Conservation (phyloP, 2,113 vertebrate genomes). For the Nestor notabilis region DNA sequence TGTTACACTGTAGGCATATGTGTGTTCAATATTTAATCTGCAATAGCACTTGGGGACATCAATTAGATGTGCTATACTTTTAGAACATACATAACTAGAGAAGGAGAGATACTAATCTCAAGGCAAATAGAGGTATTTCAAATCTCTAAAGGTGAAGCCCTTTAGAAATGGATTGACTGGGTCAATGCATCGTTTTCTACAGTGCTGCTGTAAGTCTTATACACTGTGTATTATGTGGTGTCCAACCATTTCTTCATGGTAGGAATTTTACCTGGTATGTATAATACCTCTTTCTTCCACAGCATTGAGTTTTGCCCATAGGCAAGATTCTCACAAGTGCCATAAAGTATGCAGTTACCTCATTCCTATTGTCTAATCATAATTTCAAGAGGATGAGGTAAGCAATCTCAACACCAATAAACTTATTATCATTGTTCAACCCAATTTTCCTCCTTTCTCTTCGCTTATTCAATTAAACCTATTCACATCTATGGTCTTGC, state of each 20-base stretch:
- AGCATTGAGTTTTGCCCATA: not conserved
- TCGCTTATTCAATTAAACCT: not conserved
- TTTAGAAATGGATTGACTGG: not conserved
- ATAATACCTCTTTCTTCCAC: not conserved
- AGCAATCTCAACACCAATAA: not conserved
- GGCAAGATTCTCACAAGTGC: not conserved
- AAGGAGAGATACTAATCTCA: not conserved
- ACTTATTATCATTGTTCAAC: not conserved
- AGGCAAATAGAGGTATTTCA: not conserved
- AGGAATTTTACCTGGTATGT: not conserved
- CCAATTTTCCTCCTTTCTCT: not conserved
- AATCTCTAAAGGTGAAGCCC: not conserved
- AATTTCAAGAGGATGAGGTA: slow-evolving; percentile 3
- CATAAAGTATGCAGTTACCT: not conserved
- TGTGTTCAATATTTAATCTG: not conserved
- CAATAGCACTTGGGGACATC: not conserved
- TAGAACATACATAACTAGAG: not conserved
- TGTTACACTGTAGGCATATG: not conserved
- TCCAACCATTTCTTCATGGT: not conserved
- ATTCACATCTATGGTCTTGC: not conserved
- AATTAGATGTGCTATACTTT: not conserved
- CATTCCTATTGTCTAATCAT: not conserved
- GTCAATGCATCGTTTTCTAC: not conserved
- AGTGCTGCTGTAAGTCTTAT: not conserved
- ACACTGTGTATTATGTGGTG: not conserved